These are phyloP conservation scores for Eupithecia exiguata DNA, from an alignment of 2,888 invertebrate genomes.

Conservation along the genomic window DNA sequence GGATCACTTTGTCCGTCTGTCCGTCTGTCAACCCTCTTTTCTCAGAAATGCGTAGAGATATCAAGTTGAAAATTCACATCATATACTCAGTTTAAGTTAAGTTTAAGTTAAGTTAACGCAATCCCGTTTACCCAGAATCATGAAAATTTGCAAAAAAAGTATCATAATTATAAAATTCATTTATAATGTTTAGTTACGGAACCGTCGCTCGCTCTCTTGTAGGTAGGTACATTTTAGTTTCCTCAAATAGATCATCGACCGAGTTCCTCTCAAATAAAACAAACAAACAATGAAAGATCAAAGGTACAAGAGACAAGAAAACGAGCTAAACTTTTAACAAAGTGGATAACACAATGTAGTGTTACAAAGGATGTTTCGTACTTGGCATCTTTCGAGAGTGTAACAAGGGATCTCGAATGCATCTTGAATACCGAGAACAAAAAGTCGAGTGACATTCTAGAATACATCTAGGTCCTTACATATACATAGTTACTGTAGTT, in stretches of 20 bases:
- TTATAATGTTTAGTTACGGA: no score
- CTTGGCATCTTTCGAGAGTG: conserved; percentile 17
- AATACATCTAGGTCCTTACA: background rate
- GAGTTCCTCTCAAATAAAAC: conserved; percentile 10
- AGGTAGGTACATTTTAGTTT: background rate
- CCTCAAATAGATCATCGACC: background rate
- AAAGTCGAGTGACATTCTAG: background rate
- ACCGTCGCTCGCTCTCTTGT: no score
- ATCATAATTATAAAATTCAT: no score
- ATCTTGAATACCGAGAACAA: background rate
- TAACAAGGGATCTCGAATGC: conserved; percentile 28
- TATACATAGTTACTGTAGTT: no score
- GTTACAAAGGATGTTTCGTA: conserved; percentile 51
- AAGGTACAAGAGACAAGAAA: conserved; percentile 35
- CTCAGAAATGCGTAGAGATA: no score
- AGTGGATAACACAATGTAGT: conserved; percentile 56
- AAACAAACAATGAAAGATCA: conserved; percentile 23
- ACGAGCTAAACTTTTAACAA: conserved; percentile 36
- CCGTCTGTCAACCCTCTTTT: no score
- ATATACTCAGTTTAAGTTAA: no score
- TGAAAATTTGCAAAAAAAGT: no score
- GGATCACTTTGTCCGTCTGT: no score
- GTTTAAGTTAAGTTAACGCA: no score
- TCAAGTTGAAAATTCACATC: no score
- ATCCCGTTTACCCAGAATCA: no score